Percentiles rank a stretch among this genome's conserved stretches.
phyloP scores from a whole-genome alignment of 92 coral and sea anemone species.

The Galaxea fascicularis region DNA sequence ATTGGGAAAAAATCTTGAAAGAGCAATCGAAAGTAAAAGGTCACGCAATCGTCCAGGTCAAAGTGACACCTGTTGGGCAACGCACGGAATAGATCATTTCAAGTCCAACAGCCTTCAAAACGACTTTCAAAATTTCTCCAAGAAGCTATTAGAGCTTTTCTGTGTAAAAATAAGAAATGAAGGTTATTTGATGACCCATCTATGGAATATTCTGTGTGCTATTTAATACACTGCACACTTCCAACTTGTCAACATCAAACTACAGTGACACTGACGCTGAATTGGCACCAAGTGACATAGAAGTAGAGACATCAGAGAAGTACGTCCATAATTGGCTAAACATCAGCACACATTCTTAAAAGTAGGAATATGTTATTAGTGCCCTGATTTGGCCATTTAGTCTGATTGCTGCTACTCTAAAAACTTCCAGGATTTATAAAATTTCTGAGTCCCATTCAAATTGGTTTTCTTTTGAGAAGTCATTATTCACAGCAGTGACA shows the following conservation, averaged over 20 bases:
- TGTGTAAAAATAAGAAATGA: conserved; percentile 25
- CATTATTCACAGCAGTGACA: too few relatives aligned
- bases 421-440: conserved; percentile 53
- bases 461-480: conserved; percentile 50
- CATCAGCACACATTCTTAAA: conserved; percentile 33
- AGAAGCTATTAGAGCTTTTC: too few relatives aligned
- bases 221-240: conserved; percentile 23
- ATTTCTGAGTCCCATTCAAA: conserved; percentile 46
- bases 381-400: conserved; percentile 38
- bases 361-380: conserved; percentile 40
- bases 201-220: conserved; percentile 17
- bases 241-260: conserved; percentile 48
- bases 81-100: too few relatives aligned
- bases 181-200: conserved; percentile 14
- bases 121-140: too few relatives aligned
- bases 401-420: conserved; percentile 1
- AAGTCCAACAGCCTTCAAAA: too few relatives aligned
- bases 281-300: conserved; percentile 43
- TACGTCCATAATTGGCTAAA: conserved; percentile 25
- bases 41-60: too few relatives aligned
- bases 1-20: too few relatives aligned
- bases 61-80: too few relatives aligned
- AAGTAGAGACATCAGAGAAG: conserved; percentile 38
- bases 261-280: conserved; percentile 51
- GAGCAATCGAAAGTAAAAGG: too few relatives aligned